phyloP scores from a whole-genome alignment of 2,113 vertebrate species.

The Neotoma lepida region DNA sequence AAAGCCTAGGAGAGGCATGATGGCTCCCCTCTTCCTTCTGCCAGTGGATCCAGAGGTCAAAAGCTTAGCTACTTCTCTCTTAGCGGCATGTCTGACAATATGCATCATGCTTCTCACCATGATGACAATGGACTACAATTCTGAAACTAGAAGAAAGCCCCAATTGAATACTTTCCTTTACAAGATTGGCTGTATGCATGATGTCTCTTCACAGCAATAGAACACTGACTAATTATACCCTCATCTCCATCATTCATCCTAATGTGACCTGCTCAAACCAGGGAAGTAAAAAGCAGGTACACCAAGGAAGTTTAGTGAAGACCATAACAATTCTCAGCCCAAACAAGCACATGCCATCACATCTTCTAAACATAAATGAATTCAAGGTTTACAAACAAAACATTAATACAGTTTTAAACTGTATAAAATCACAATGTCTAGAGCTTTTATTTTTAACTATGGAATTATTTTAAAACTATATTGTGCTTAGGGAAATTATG shows the following conservation, averaged over 20 bases:
- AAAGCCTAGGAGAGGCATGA: too few species aligned
- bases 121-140: too few species aligned
- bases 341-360: not conserved
- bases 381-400: not conserved
- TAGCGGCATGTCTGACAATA: too few species aligned
- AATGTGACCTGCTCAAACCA: fast-evolving
- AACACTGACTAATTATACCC: not conserved
- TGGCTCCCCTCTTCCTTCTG: too few species aligned
- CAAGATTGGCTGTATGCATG: too few species aligned
- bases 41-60: too few species aligned
- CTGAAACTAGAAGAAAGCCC: too few species aligned
- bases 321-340: not conserved
- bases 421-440: not conserved
- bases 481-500: not conserved
- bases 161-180: too few species aligned
- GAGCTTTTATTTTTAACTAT: not conserved
- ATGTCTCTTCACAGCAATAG: not conserved
- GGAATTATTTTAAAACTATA: not conserved
- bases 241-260: not conserved
- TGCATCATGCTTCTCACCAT: too few species aligned
- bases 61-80: too few species aligned
- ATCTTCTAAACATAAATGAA: not conserved
- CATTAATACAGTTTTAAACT: not conserved
- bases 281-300: not conserved
- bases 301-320: not conserved